Evolutionary conservation across 2,113 vertebrate genomes (phyloP).

Genomic region (Oreotragus oreotragus): DNA sequence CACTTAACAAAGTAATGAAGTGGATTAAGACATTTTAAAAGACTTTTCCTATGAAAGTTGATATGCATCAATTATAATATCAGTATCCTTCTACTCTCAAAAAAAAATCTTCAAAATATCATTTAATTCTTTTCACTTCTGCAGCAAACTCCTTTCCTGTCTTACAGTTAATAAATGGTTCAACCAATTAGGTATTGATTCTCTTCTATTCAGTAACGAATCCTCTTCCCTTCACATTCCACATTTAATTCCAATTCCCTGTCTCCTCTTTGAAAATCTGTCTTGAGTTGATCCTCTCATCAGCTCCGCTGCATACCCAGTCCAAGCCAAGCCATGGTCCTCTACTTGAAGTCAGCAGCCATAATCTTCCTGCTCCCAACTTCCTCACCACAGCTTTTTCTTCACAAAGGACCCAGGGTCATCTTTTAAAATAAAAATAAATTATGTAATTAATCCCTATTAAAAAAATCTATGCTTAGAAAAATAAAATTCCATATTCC

Average conservation of each 20-base stretch:
- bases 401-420: background rate
- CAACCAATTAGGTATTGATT: background rate
- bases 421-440: background rate
- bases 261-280: background rate
- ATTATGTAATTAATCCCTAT: background rate
- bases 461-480: background rate
- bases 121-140: background rate
- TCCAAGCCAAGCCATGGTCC: background rate
- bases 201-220: background rate
- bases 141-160: background rate
- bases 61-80: background rate
- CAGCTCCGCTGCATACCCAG: rapidly evolving
- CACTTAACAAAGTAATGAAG: background rate
- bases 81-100: background rate
- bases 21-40: conserved; percentile 6
- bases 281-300: background rate
- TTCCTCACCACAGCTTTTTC: background rate
- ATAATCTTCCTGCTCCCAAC: background rate
- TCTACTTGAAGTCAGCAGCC: background rate
- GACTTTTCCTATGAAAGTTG: background rate
- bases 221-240: background rate
- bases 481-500: background rate
- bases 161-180: background rate
- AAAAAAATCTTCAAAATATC: background rate
- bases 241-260: background rate